Evolutionary conservation across 2,797 vertebrate genomes (phyloP), one percentile per base, ranked within the genome.

Genomic region (Centropyge bicolor): DNA sequence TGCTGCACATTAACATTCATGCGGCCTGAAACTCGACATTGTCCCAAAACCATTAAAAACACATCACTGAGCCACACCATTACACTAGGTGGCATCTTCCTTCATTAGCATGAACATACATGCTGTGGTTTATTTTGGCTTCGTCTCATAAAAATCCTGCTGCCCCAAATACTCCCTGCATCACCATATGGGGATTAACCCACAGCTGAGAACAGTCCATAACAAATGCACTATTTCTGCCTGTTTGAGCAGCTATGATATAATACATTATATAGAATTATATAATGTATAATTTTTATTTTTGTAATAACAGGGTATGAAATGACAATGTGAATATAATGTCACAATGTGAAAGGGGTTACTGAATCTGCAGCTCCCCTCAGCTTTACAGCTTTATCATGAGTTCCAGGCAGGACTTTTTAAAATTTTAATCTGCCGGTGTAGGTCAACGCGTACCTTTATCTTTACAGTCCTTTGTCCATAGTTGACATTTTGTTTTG

Each of bases 1-100:
- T 35, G 40, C 41, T 48, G 52, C 17, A 45, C 27, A 55, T 74
- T 38, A 71, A 38, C 51, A 62, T 75, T 73, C 49, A 57, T 12
- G 24, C 8, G 35, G 13, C 22, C 71, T 62, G 41, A 64, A 60
- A 45, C 6, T 1, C 19, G 12, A 8, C 62, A 24, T 55, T 10
- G 57, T 71, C 27, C 59, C 2, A 31, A 61, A 55, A n/a, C 27
- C 49, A 60, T 49, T 45, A 40, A 64, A 51, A 22, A 45, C 36
- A 1, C 45, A 60, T 3, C 45, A 60, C 2, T 3, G n/a, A 46
- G 36, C 46, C 8, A 2, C 35, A 20, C 24, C 9, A 6, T 41
- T 57, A 6, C 52, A 41, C 24, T 17, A 40, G 45, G 12, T 56
- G 51, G 59, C 52, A 59, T 43, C 31, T 55, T 40, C 24, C 49